A percentile compares a stretch with the other conserved stretches of the same genome.
Conservation (phyloP, 2,113 vertebrate species). For the Cephalopterus ornatus region DNA sequence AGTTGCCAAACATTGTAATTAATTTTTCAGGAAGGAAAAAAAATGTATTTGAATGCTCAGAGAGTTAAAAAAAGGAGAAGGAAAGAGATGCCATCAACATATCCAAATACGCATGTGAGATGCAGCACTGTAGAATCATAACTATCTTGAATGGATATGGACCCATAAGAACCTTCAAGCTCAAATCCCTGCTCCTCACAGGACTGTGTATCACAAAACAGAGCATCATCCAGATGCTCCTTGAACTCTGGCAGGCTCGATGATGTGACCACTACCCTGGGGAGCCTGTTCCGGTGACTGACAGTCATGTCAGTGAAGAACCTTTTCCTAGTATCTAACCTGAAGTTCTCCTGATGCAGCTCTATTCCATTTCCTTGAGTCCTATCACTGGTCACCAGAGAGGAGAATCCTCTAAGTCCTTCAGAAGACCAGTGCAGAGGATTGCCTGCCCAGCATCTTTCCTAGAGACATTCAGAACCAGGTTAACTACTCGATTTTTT, state of each 20-base stretch:
- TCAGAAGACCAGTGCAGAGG: neutral
- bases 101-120: neutral
- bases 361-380: neutral
- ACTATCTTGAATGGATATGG: neutral
- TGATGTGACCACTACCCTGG: neutral
- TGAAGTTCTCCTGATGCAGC: neutral
- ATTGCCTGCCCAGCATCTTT: neutral
- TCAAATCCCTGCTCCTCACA: neutral
- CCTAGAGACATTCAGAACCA: neutral
- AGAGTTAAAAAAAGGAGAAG: neutral
- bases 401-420: neutral
- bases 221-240: rapidly evolving
- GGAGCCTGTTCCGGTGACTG: neutral
- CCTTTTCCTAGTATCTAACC: no score
- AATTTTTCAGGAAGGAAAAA: neutral
- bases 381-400: neutral
- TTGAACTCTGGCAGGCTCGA: neutral
- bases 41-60: neutral
- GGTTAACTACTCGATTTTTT: neutral
- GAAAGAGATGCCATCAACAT: neutral
- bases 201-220: neutral
- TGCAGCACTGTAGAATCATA: neutral
- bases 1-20: neutral
- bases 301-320: neutral
- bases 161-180: rapidly evolving